Evolutionary conservation across 2,888 invertebrate genomes (phyloP).

Genomic region (Aphodius sticticus): DNA sequence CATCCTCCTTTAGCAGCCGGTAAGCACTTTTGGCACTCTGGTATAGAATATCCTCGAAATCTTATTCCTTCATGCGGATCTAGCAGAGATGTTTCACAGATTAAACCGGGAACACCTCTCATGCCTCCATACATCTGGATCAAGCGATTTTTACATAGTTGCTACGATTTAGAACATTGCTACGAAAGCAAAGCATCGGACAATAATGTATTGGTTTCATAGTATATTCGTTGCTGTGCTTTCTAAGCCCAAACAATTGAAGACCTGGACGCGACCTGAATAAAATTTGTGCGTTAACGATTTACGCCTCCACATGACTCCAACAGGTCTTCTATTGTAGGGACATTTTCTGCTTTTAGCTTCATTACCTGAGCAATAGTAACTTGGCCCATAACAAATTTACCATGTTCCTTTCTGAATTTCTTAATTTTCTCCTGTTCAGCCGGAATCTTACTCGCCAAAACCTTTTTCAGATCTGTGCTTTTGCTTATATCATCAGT

Average conservation of each 20-base stretch:
- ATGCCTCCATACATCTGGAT: conserved; percentile 90
- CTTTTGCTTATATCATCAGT: neutral
- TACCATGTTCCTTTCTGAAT: conserved; percentile 90
- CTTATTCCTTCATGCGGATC: conserved; percentile 96
- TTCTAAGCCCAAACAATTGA: too few species aligned
- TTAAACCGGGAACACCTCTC: conserved; percentile 94
- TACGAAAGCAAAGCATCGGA: too few species aligned
- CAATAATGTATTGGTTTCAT: too few species aligned
- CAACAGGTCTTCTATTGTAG: too few species aligned
- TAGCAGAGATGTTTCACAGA: conserved; percentile 94
- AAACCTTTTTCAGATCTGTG: conserved; percentile 87
- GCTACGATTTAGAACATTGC: too few species aligned
- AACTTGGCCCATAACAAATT: conserved; percentile 93
- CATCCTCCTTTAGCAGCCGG: conserved; percentile 82
- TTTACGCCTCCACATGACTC: too few species aligned
- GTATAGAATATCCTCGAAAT: conserved; percentile 93
- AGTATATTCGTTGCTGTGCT: too few species aligned
- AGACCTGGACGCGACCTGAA: too few species aligned
- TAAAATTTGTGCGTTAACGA: too few species aligned
- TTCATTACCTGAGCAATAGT: conserved; percentile 93
- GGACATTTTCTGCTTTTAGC: neutral
- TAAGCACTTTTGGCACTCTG: conserved; percentile 87
- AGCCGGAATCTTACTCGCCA: conserved; percentile 88
- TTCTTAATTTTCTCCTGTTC: conserved; percentile 92
- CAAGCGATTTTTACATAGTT: too few species aligned